Conservation (phyloP, 2,797 vertebrate genomes). For the Psittacula derbiana region DNA sequence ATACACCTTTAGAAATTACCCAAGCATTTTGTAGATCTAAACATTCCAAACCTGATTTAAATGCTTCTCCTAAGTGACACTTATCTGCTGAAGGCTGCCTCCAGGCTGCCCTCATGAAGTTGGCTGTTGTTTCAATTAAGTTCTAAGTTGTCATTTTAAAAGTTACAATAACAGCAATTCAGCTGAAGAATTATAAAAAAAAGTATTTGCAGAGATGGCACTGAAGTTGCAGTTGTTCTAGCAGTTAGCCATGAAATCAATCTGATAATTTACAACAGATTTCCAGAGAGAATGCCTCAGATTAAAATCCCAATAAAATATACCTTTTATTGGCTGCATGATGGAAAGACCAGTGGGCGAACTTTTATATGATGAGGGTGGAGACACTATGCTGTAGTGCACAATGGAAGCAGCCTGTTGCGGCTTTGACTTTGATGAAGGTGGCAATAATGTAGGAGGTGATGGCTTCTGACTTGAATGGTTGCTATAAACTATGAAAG, state of each 20-base stretch:
- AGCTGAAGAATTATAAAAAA: neutral
- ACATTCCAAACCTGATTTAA: neutral
- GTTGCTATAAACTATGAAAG: slow-evolving; percentile 64
- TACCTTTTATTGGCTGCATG: slow-evolving; percentile 69
- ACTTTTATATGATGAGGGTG: slow-evolving; percentile 65
- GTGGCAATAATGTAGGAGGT: slow-evolving; percentile 62
- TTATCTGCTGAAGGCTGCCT: neutral
- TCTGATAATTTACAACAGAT: neutral
- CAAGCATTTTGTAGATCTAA: neutral
- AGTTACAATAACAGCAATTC: neutral
- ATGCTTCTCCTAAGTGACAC: neutral
- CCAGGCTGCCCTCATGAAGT: neutral
- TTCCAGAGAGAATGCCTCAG: slow-evolving; percentile 16
- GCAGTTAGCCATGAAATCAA: neutral
- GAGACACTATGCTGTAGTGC: slow-evolving; percentile 63
- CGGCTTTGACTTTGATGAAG: slow-evolving; percentile 67
- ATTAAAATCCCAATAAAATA: slow-evolving; percentile 24
- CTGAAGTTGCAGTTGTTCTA: neutral
- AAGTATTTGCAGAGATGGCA: neutral
- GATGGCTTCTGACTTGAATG: slow-evolving; percentile 65
- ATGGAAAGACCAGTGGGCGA: slow-evolving; percentile 60
- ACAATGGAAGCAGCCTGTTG: slow-evolving; percentile 63
- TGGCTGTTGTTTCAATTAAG: neutral
- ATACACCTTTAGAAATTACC: neutral
- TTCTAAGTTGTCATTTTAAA: neutral